phyloP scores from a whole-genome alignment of 2,113 vertebrate species.

The Notothenia coriiceps region DNA sequence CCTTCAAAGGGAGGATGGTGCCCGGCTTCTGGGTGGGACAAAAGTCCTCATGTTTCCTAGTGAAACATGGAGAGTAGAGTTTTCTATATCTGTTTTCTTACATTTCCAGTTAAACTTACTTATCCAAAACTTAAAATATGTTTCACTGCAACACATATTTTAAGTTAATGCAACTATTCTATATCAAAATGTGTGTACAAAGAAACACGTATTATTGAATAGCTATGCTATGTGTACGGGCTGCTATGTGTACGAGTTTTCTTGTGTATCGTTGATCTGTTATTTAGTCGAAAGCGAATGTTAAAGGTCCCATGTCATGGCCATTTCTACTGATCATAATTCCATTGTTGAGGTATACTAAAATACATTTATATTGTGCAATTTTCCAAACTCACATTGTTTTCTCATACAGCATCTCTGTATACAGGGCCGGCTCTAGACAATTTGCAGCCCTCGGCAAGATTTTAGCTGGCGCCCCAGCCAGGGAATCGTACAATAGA shows the following conservation, averaged over 20 bases:
- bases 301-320: not conserved
- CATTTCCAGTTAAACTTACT: conserved; percentile 20
- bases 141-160: not conserved
- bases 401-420: too few relatives aligned
- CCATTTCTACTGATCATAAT: too few relatives aligned
- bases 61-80: conserved; percentile 31
- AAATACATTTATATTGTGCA: too few relatives aligned
- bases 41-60: conserved; percentile 58
- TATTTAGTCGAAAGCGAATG: not conserved
- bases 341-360: too few relatives aligned
- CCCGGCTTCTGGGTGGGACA: conserved; percentile 73
- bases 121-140: not conserved
- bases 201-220: not conserved
- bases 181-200: not conserved
- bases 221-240: conserved; percentile 11
- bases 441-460: too few relatives aligned
- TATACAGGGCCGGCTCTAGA: too few relatives aligned
- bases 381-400: too few relatives aligned
- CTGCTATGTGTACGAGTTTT: conserved; percentile 7
- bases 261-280: not conserved
- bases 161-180: not conserved
- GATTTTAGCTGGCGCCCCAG: too few relatives aligned
- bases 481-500: too few relatives aligned
- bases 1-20: conserved; percentile 61
- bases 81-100: conserved; percentile 11